Evolutionary conservation across 1,140 invertebrate genomes (phyloP).

Genomic region (Eupeodes corollae): DNA sequence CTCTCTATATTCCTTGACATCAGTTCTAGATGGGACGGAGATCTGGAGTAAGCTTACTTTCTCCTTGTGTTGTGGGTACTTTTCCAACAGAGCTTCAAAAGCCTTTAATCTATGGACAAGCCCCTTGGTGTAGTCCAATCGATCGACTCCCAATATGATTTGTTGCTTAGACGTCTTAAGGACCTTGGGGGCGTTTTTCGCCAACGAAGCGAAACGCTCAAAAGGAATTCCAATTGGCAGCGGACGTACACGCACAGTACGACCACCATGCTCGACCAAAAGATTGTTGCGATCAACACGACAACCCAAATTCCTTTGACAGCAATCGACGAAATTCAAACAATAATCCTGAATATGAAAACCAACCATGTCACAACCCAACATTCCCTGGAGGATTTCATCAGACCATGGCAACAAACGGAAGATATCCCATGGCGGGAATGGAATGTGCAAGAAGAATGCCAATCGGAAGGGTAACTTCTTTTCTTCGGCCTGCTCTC

Average conservation of each 20-base stretch:
- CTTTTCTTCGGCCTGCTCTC: conserved; percentile 69
- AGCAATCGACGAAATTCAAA: conserved; percentile 84
- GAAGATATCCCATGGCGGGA: conserved; percentile 87
- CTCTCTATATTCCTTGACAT: conserved; percentile 83
- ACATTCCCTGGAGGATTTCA: conserved; percentile 80
- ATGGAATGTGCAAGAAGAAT: conserved; percentile 87
- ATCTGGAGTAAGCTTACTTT: conserved; percentile 75
- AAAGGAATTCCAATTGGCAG: conserved; percentile 81
- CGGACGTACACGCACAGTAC: conserved; percentile 69
- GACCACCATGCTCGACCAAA: conserved; percentile 73
- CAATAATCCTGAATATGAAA: conserved; percentile 89
- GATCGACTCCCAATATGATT: conserved; percentile 69
- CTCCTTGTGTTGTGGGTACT: conserved; percentile 75
- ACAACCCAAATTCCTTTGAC: conserved; percentile 73
- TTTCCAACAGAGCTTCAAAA: conserved; percentile 72
- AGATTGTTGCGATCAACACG: conserved; percentile 78
- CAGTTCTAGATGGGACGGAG: conserved; percentile 77
- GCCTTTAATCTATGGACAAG: conserved; percentile 72
- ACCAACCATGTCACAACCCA: conserved; percentile 81
- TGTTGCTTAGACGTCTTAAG: conserved; percentile 55
- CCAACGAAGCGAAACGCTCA: conserved; percentile 71
- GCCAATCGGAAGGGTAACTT: conserved; percentile 67
- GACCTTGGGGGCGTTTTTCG: conserved; percentile 63
- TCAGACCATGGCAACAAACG: conserved; percentile 81
- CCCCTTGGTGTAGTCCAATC: conserved; percentile 86